Conservation (phyloP, 1,140 invertebrate species). For the Orchesella cincta region DNA sequence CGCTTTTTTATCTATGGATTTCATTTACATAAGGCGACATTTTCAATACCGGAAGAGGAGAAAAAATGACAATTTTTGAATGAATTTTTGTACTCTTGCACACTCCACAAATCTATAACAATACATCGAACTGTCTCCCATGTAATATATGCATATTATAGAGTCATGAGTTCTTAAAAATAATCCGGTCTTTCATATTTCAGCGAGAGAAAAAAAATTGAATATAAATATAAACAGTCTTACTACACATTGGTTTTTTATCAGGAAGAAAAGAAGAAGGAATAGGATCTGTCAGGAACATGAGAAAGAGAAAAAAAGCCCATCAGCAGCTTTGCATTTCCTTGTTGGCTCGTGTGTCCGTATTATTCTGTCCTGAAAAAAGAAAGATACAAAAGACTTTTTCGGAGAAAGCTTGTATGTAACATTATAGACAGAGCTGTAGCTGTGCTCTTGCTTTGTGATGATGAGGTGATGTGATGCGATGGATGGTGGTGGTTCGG, state of each 20-base stretch:
- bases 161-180: neutral
- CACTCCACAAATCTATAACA: neutral
- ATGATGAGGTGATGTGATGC: neutral
- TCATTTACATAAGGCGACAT: neutral
- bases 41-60: neutral
- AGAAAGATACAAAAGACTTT: neutral
- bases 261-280: neutral
- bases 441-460: neutral
- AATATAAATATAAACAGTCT: slow-evolving; percentile 27
- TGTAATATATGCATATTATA: neutral
- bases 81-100: neutral
- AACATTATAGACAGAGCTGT: neutral
- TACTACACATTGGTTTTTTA: neutral
- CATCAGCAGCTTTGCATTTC: slow-evolving; percentile 12
- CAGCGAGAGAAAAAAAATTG: neutral
- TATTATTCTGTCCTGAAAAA: neutral
- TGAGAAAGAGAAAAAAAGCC: neutral
- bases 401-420: neutral
- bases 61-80: neutral
- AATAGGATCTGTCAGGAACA: slow-evolving; percentile 20
- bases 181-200: slow-evolving; percentile 24
- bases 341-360: neutral
- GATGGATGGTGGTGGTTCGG: too few species aligned
- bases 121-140: neutral
- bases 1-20: neutral